A percentile compares a stretch with the other conserved stretches of the same genome.
These are phyloP conservation scores for Carabus problematicus DNA, from an alignment of 2,888 invertebrate species.

Conservation along the genomic window DNA sequence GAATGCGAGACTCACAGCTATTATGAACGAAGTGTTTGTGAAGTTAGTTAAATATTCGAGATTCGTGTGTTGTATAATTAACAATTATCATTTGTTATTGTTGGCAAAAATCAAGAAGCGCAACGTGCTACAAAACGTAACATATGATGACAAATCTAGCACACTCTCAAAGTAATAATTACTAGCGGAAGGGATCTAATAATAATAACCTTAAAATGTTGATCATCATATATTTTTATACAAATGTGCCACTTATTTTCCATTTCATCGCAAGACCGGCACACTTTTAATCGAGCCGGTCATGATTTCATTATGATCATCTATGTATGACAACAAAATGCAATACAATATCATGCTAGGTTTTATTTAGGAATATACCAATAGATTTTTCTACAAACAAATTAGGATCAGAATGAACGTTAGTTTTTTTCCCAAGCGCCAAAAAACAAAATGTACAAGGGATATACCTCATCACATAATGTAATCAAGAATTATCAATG, in stretches of 20 bases:
- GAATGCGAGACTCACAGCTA: conserved; percentile 10
- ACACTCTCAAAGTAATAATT: no score
- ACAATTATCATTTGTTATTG: conserved; percentile 33
- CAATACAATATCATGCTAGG: no score
- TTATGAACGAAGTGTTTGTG: neutral
- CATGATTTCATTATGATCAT: no score
- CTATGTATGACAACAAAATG: no score
- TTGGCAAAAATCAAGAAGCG: neutral
- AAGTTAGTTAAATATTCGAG: conserved; percentile 8
- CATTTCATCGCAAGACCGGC: no score
- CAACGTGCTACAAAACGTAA: neutral
- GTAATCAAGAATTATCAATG: conserved; percentile 18
- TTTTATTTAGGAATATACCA: conserved; percentile 18
- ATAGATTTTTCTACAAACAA: conserved; percentile 7
- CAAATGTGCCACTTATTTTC: neutral
- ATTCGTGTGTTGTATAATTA: conserved; percentile 40
- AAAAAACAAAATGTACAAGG: conserved; percentile 28
- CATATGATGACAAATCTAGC: neutral
- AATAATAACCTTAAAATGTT: no score
- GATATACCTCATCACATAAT: conserved; percentile 27
- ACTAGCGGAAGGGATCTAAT: no score
- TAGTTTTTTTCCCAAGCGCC: conserved; percentile 1
- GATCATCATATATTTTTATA: neutral
- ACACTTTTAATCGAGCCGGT: no score
- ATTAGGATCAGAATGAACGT: conserved; percentile 17